Conservation (phyloP, 2,888 invertebrate species). For the Drosophila glabriapex region DNA sequence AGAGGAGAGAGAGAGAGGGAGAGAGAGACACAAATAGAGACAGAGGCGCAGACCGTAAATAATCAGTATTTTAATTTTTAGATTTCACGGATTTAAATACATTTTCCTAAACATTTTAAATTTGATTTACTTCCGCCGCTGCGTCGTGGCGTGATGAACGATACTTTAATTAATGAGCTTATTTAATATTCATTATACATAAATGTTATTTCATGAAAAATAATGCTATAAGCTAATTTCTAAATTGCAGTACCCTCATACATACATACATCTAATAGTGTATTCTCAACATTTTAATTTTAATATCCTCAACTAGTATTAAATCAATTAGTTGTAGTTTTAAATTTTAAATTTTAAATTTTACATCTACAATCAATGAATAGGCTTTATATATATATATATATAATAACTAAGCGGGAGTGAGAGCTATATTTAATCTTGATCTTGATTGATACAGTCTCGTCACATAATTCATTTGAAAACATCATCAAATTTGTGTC, state of each 20-base stretch:
- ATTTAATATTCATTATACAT: not conserved
- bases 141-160: not conserved
- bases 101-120: not conserved
- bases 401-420: not conserved
- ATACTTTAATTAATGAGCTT: not conserved
- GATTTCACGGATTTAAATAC: not conserved
- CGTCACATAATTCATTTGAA: constrained; percentile 4
- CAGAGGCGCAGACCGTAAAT: not conserved
- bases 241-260: not conserved
- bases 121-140: not conserved
- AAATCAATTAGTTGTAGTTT: not conserved
- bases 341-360: not conserved
- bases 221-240: not conserved
- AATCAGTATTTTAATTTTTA: not conserved
- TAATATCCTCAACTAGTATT: not conserved
- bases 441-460: constrained; percentile 4
- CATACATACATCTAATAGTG: not conserved
- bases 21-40: not conserved
- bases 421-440: not conserved
- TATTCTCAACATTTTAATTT: not conserved
- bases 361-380: not conserved
- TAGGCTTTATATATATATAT: not conserved
- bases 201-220: not conserved
- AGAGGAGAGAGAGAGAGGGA: not conserved
- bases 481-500: constrained; percentile 10